Conservation (phyloP, 2,797 vertebrate genomes). For the Ctenopoma kingsleyae region DNA sequence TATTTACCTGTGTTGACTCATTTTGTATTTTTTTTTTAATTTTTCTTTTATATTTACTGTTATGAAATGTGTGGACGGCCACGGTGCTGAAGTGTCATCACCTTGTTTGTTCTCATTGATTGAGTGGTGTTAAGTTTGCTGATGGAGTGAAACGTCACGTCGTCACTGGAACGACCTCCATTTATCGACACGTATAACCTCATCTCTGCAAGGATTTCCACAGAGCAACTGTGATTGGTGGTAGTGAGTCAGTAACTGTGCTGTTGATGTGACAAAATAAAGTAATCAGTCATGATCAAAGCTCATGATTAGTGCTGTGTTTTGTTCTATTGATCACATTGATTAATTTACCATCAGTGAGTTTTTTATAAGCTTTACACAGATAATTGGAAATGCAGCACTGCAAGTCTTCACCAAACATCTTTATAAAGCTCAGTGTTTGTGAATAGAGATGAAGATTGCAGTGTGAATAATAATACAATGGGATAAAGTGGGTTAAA, state of each 20-base stretch:
- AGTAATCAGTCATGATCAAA: slow-evolving; percentile 60
- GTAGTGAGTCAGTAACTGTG: slow-evolving; percentile 65
- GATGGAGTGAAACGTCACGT: slow-evolving; percentile 34
- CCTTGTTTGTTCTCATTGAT: slow-evolving; percentile 24
- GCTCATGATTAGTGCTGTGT: neutral
- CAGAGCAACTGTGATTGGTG: slow-evolving; percentile 49
- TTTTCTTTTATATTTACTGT: slow-evolving; percentile 49
- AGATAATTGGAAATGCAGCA: neutral
- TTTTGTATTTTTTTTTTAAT: slow-evolving; percentile 35
- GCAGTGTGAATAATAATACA: neutral
- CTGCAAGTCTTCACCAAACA: neutral
- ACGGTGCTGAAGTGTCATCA: slow-evolving; percentile 39
- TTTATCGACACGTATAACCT: slow-evolving; percentile 48
- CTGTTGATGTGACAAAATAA: slow-evolving; percentile 79
- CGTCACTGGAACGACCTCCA: slow-evolving; percentile 21
- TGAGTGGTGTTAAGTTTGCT: slow-evolving; percentile 40
- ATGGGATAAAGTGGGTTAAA: neutral
- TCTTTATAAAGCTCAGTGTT: neutral
- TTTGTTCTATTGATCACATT: slow-evolving; percentile 15
- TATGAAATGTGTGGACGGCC: slow-evolving; percentile 31
- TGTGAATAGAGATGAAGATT: neutral
- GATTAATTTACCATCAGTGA: neutral
- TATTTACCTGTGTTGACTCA: slow-evolving; percentile 23
- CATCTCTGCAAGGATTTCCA: slow-evolving; percentile 50
- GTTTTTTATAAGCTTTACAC: neutral